Percentiles rank a stretch among this genome's conserved stretches.
Conservation (phyloP, 2,113 vertebrate species). For the Siphamia tubifer region DNA sequence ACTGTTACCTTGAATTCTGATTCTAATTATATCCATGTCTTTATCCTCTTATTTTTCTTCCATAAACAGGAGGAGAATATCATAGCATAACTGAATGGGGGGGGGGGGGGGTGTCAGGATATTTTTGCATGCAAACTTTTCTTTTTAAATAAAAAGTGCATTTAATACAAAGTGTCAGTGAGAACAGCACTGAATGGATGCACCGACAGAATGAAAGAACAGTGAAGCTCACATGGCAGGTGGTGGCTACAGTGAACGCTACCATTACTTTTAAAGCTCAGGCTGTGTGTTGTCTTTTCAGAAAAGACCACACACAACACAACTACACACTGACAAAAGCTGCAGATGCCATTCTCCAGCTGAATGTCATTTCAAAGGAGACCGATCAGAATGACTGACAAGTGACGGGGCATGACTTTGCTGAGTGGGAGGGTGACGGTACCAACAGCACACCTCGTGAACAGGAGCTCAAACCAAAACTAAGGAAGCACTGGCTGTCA, state of each 20-base stretch:
- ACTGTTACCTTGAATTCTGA: background rate
- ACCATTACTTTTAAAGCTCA: background rate
- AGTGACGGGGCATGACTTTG: background rate
- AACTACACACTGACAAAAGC: constrained; percentile 15
- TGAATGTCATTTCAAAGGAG: constrained; percentile 33
- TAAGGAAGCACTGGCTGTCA: no score
- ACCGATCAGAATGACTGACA: constrained; percentile 49
- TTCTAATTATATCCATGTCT: background rate
- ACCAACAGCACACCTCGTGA: background rate
- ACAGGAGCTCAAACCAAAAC: background rate
- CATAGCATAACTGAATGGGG: no score
- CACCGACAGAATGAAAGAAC: background rate
- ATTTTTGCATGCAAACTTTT: background rate
- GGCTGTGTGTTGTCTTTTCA: background rate
- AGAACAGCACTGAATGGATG: background rate
- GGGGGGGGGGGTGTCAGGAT: no score
- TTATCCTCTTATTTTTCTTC: background rate
- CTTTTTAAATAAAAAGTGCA: no score
- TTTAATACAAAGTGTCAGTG: no score
- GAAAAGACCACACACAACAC: no score
- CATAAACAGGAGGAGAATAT: no score
- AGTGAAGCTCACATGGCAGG: background rate
- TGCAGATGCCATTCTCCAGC: constrained; percentile 21
- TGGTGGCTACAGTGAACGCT: background rate
- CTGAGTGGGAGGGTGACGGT: background rate